Evolutionary conservation across 2,113 vertebrate species (phyloP).

Genomic region (Phyllostomus discolor): DNA sequence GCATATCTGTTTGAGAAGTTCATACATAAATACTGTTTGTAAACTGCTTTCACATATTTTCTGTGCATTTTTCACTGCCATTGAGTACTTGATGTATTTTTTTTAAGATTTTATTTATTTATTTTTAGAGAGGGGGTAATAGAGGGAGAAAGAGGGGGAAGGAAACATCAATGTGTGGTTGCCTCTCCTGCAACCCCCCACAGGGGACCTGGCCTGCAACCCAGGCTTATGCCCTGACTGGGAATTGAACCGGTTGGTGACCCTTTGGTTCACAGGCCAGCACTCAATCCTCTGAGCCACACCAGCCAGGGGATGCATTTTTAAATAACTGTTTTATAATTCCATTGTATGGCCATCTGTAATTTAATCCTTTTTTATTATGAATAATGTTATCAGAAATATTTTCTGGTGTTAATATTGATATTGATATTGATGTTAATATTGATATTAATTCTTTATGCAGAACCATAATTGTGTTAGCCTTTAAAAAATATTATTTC

Average conservation of each 20-base stretch:
- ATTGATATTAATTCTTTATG: background rate
- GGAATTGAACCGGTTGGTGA: too few species aligned
- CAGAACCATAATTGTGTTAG: background rate
- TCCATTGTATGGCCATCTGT: background rate
- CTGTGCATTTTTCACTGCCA: background rate
- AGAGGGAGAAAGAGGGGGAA: too few species aligned
- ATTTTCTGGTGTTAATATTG: background rate
- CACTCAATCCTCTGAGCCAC: too few species aligned
- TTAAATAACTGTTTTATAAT: background rate
- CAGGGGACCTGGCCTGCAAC: too few species aligned
- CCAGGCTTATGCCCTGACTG: too few species aligned
- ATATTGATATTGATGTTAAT: too few species aligned
- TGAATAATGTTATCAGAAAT: background rate
- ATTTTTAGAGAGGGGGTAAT: too few species aligned
- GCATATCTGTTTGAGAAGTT: background rate
- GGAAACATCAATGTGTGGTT: too few species aligned
- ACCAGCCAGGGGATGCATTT: background rate
- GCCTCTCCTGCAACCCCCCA: too few species aligned
- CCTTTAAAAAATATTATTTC: background rate
- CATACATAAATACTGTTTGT: background rate
- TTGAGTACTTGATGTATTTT: background rate
- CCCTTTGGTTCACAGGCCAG: too few species aligned
- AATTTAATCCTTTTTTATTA: background rate
- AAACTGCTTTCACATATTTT: conserved; percentile 13
- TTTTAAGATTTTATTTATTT: too few species aligned